Conservation (phyloP, 2,113 vertebrate species). For the Podocnemis expansa region DNA sequence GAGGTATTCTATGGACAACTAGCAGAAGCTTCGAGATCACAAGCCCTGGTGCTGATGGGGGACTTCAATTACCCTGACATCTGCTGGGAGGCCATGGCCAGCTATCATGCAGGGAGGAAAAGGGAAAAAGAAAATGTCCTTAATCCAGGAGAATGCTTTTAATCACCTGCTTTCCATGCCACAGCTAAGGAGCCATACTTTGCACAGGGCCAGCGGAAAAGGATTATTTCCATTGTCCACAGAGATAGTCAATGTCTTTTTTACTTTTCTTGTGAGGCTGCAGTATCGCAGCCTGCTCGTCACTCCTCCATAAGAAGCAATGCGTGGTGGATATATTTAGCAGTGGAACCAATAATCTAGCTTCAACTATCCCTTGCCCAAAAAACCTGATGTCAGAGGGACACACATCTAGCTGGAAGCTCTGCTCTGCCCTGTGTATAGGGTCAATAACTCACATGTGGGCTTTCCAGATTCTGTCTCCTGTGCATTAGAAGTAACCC, state of each 20-base stretch:
- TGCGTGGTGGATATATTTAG: not conserved
- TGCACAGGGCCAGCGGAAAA: not conserved
- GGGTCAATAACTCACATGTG: not conserved
- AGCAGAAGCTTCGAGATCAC: too few species aligned
- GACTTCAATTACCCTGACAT: too few species aligned
- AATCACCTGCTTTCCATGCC: not conserved
- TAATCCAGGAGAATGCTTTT: not conserved
- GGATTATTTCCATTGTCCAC: not conserved
- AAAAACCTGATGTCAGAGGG: not conserved
- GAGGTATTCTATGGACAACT: too few species aligned
- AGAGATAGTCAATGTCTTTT: not conserved
- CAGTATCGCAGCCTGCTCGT: not conserved
- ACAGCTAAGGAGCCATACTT: not conserved
- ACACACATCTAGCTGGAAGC: not conserved
- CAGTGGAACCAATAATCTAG: not conserved
- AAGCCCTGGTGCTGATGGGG: too few species aligned
- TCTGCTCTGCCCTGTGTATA: not conserved
- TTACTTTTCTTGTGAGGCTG: not conserved
- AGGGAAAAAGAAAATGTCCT: rapidly evolving
- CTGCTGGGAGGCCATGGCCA: too few species aligned
- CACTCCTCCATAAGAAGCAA: not conserved
- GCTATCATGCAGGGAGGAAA: too few species aligned
- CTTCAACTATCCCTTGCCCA: not conserved
- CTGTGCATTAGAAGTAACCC: not conserved
- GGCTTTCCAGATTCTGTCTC: not conserved